phyloP scores from a whole-genome alignment of 2,797 vertebrate species.

The Diplodus sargus region DNA sequence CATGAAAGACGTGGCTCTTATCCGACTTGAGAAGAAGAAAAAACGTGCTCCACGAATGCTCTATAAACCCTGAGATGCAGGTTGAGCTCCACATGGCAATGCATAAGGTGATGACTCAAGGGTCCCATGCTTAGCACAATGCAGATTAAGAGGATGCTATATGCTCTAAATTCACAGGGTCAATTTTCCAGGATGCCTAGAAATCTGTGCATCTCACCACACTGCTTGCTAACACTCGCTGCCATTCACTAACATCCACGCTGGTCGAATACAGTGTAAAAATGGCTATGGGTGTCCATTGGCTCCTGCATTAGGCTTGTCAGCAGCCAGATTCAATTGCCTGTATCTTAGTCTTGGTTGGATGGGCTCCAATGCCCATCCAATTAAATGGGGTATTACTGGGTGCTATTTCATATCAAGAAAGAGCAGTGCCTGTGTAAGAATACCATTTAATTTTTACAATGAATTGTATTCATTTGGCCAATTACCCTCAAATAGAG shows the following conservation, averaged over 20 bases:
- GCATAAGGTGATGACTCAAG: constrained; percentile 33
- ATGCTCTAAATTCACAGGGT: constrained; percentile 30
- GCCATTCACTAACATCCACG: constrained; percentile 24
- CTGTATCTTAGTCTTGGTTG: constrained; percentile 42
- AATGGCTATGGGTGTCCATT: constrained; percentile 3
- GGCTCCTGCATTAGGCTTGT: constrained; percentile 25
- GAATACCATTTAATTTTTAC: constrained; percentile 33
- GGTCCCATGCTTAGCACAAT: constrained; percentile 37
- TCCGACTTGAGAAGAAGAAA: too few species aligned
- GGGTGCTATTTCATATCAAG: constrained; percentile 23
- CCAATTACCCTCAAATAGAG: constrained; percentile 22
- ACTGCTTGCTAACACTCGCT: constrained; percentile 1
- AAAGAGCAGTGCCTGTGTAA: constrained; percentile 19
- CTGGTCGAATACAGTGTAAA: not conserved
- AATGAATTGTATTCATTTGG: constrained; percentile 19
- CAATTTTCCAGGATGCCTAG: constrained; percentile 28
- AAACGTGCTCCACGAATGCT: constrained; percentile 9
- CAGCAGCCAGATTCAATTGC: constrained; percentile 26
- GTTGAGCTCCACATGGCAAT: constrained; percentile 18
- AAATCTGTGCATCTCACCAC: constrained; percentile 6
- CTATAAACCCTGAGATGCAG: constrained; percentile 42
- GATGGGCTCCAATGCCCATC: constrained; percentile 37
- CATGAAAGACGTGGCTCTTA: too few species aligned
- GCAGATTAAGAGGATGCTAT: constrained; percentile 21
- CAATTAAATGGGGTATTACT: constrained; percentile 38